Conservation (phyloP, 1,140 invertebrate species). For the Brachionus calyciflorus region DNA sequence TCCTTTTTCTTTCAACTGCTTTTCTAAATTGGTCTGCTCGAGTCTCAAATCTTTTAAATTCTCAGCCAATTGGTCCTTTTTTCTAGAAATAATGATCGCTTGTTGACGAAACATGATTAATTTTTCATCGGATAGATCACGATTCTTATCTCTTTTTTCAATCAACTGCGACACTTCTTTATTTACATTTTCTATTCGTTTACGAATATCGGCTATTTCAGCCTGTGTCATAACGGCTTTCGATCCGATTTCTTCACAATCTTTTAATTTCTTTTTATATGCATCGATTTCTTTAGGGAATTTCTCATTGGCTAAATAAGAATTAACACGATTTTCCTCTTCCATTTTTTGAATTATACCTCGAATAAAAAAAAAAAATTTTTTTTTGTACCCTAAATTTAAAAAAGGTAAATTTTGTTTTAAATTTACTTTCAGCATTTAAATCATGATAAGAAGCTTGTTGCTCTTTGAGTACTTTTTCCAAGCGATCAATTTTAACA, state of each 20-base stretch:
- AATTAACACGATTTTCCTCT: constrained; percentile 74
- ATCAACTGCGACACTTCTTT: constrained; percentile 66
- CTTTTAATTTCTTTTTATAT: constrained; percentile 68
- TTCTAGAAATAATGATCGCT: constrained; percentile 72
- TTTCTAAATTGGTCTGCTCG: constrained; percentile 66
- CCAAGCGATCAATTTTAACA: constrained; percentile 63
- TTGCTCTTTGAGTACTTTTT: constrained; percentile 65
- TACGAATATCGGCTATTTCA: constrained; percentile 61
- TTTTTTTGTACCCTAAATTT: no score
- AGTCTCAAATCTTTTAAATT: constrained; percentile 68
- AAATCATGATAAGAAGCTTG: constrained; percentile 63
- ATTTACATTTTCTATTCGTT: constrained; percentile 66
- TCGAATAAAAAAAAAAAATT: no score
- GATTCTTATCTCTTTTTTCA: constrained; percentile 61
- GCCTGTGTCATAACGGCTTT: constrained; percentile 70
- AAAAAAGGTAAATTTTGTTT: not conserved
- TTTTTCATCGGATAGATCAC: constrained; percentile 69
- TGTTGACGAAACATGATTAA: constrained; percentile 78
- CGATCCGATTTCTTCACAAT: constrained; percentile 68
- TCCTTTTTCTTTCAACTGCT: constrained; percentile 64
- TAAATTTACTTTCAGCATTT: constrained; percentile 62
- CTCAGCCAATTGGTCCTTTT: constrained; percentile 72
- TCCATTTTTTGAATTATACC: constrained; percentile 67
- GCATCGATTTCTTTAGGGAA: constrained; percentile 70
- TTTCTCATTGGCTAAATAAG: constrained; percentile 74